Base-by-base conservation (phyloP, 2,113 vertebrate species). In the Colistium nudipinnis region DNA sequence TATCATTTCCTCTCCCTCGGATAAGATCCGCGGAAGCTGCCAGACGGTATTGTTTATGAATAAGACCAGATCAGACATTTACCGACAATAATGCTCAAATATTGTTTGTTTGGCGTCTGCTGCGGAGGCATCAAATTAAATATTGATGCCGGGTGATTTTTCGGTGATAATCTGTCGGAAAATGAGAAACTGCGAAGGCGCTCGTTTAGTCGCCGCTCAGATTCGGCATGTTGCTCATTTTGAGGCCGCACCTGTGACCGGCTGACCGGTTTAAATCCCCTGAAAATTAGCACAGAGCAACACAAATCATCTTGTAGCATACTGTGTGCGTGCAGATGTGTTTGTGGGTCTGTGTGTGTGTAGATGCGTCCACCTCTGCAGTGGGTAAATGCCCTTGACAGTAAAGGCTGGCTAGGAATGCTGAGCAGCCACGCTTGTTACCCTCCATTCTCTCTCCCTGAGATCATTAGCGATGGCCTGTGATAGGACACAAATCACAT, bases 391-490 rank as follows among this genome's bases (percentile, higher is more conserved):
- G 72, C 53, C 60, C 70, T 87, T 83, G 82, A 88, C 85, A 83
- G 87, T 60, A 63, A 63, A 60, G 36, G 45, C 75, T 81, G 78
- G 70, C 82, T 85, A 59, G 49, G 75, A 78, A 87, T 76, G 54
- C 81, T 81, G 62, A 82, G 64, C 73, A 85, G 70, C 33, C 22
- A 67, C 33, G 67, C 83, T 82, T 83, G 75, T 83, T 81, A 57
- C 63, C 74, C 56, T 66, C 66, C 39, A 65, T 82, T 78, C 76
- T 84, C 76, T 84, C 76, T 83, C 68, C 67, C 75, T 79, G 84
- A 77, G 76, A 83, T 90, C 76, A 80, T 80, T 77, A 44, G 84
- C 82, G 86, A 86, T 89, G 76, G 81, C 76, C 76, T 57, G 66
- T 70, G 85, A 86, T 81, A 73, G 83, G 73, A 59, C 70, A 78